Conservation (phyloP, 30 jellyfish, hydroid and myxozoan species). For the Cassiopea andromeda region DNA sequence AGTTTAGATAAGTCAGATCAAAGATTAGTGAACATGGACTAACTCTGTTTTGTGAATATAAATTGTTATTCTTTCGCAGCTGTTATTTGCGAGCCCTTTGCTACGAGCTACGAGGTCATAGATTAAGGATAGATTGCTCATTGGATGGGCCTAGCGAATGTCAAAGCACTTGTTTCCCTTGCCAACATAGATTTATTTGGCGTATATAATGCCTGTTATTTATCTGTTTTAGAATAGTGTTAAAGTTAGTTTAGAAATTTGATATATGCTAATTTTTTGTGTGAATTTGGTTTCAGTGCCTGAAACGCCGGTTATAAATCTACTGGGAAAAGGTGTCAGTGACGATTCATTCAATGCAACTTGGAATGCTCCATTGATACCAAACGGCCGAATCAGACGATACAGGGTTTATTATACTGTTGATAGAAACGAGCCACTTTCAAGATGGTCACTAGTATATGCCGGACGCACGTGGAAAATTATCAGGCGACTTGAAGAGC, state of each 20-base stretch:
- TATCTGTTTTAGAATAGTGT: too few species aligned
- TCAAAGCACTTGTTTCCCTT: too few species aligned
- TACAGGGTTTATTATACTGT: slow-evolving; percentile 66
- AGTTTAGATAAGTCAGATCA: background rate
- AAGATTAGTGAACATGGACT: background rate
- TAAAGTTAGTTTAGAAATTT: too few species aligned
- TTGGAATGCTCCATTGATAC: slow-evolving; percentile 63
- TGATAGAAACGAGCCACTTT: slow-evolving; percentile 44
- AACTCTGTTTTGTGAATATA: too few species aligned
- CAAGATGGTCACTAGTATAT: slow-evolving; percentile 60
- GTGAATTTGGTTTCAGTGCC: slow-evolving; percentile 47
- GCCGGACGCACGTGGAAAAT: slow-evolving; percentile 58
- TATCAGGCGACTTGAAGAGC: slow-evolving; percentile 42
- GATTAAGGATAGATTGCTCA: too few species aligned
- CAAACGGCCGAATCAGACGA: slow-evolving; percentile 73
- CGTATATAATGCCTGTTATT: too few species aligned
- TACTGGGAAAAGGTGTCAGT: slow-evolving; percentile 66
- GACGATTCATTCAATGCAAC: slow-evolving; percentile 69
- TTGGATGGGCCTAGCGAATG: too few species aligned
- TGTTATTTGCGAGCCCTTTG: too few species aligned
- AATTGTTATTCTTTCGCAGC: too few species aligned
- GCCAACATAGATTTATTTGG: too few species aligned
- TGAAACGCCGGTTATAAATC: slow-evolving; percentile 70
- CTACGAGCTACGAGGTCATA: too few species aligned
- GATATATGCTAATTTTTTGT: background rate